Evolutionary conservation across 2,888 invertebrate species (phyloP), one percentile per base, ranked within the genome.

Genomic region (Lapara coniferarum): DNA sequence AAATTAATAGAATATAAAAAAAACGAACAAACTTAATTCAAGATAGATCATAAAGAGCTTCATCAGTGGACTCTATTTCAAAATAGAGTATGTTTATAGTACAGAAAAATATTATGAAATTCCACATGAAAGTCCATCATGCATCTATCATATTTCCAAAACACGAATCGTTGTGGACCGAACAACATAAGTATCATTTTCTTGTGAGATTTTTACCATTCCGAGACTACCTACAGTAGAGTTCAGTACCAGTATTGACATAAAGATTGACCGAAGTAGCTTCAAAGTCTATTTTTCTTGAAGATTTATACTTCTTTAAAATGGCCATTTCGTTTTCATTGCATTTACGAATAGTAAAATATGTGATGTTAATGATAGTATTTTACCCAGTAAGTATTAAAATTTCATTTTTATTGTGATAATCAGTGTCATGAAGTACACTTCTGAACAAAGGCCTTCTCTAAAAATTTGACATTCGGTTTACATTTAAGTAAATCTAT

Each of bases 81-180:
- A 25, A 25, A 25, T 25, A 25, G 19, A 25, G 25, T 25, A 25
- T 25, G 19, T 56, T 56, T 13, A 10, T 13, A 30, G 19, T 6
- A 30, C 19, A 63, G 19, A 49, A 6, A 10, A 46, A 6, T 63
- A 49, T 63, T 63, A 63, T 63, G 63, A 46, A 63, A 49, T 63
- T 44, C 46, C 44, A 19, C 25, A 2, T 13, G 49, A 63, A 19
- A 59, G 46, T 16, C 16, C n/a, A 12, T 19, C 55, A 10, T 12
- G 46, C 16, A 10, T 59, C 55, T n/a, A 25, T 13, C 56, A 13
- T 58, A 63, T 63, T 63, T 49, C 59, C 49, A 49, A 63, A 63
- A 63, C 63, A 63, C 13, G 19, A 7, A 49, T 49, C 63, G 63
- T 49, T 46, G 59, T 44, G 37, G 10, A 16, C 10, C 16, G 10